A percentile compares a stretch with the other conserved stretches of the same genome.
These are phyloP conservation scores for Zele albiditarsus DNA, from an alignment of 2,888 invertebrate species.

Conservation along the genomic window DNA sequence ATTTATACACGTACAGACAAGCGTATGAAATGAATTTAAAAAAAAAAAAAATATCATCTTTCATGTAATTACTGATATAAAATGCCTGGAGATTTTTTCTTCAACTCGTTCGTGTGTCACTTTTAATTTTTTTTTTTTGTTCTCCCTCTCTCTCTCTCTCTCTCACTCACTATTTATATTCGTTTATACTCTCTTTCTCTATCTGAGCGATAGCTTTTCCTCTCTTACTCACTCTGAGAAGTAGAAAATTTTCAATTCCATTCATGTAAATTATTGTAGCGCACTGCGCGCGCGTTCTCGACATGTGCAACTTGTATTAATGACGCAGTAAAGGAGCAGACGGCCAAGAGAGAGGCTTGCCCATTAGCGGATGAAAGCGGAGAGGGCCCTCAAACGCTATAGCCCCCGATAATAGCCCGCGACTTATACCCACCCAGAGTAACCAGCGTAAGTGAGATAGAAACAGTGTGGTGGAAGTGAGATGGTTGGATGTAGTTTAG, in stretches of 20 bases:
- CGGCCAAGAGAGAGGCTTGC: conserved; percentile 70
- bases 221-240: conserved; percentile 62
- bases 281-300: conserved; percentile 71
- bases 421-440: conserved; percentile 70
- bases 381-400: conserved; percentile 69
- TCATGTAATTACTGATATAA: conserved; percentile 70
- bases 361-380: conserved; percentile 73
- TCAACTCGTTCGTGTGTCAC: conserved; percentile 31
- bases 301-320: conserved; percentile 73
- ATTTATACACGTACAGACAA: conserved; percentile 2
- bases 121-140: conserved; percentile 37
- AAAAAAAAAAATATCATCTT: conserved; percentile 61
- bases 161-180: background rate
- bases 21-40: conserved; percentile 29
- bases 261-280: conserved; percentile 73
- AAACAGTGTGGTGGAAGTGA: background rate
- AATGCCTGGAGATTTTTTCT: conserved; percentile 66
- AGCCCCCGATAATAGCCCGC: conserved; percentile 72
- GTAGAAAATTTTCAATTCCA: conserved; percentile 73
- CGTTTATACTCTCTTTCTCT: background rate
- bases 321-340: conserved; percentile 73
- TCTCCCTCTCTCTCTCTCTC: background rate
- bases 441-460: conserved; percentile 40
- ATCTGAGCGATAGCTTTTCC: conserved; percentile 2
- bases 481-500: conserved; percentile 64